A percentile compares a stretch with the other conserved stretches of the same genome.
Evolutionary conservation across 2,113 vertebrate species (phyloP).

Genomic region (Beaufortia kweichowensis): DNA sequence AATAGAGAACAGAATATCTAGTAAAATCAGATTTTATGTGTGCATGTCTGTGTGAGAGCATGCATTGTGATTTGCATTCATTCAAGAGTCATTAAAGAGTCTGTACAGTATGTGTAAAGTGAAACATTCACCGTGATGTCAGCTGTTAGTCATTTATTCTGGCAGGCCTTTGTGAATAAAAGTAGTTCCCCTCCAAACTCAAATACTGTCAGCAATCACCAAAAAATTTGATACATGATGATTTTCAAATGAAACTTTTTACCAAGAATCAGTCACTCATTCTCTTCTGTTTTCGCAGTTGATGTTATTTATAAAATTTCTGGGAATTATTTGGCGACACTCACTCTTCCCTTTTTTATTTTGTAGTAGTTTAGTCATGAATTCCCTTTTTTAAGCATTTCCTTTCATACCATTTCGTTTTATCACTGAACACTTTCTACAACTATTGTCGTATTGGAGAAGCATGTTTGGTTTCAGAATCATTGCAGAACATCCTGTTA

Average conservation of each 20-base stretch:
- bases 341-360: neutral
- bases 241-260: neutral
- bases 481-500: neutral
- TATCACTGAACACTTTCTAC: neutral
- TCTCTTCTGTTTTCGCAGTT: neutral
- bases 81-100: no score
- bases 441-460: neutral
- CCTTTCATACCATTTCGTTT: neutral
- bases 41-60: neutral
- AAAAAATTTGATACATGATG: neutral
- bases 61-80: slow-evolving; percentile 12
- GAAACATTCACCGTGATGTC: neutral
- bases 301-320: neutral
- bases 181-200: neutral
- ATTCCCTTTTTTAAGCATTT: neutral
- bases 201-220: neutral
- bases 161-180: neutral
- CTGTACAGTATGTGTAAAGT: no score
- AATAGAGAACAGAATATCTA: no score
- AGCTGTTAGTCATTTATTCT: neutral
- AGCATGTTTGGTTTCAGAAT: neutral
- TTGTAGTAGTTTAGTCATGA: slow-evolving; percentile 8
- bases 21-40: no score
- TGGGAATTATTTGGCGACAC: neutral
- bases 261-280: neutral